A percentile compares a stretch with the other conserved stretches of the same genome.
These are phyloP conservation scores for Scaptomyza cyrtandrae DNA, from an alignment of 2,888 invertebrate genomes.

Conservation along the genomic window DNA sequence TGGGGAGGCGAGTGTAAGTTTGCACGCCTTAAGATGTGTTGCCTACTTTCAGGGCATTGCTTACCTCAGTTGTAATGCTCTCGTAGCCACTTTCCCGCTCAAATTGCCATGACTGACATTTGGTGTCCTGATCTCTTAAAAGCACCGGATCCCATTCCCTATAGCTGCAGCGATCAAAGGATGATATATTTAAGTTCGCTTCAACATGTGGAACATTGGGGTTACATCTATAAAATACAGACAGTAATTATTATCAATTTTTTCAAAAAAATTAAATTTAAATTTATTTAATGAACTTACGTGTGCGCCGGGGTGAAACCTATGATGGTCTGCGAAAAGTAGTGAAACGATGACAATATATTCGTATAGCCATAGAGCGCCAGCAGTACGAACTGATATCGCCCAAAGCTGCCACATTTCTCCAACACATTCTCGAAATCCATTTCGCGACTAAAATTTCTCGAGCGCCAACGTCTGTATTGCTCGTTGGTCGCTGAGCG, in stretches of 20 bases:
- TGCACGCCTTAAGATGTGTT: not conserved
- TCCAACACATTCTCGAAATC: constrained; percentile 85
- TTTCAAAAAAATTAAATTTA: not conserved
- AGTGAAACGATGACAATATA: constrained; percentile 86
- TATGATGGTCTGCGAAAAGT: constrained; percentile 87
- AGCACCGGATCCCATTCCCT: constrained; percentile 21
- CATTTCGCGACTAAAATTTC: constrained; percentile 57
- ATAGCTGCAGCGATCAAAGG: constrained; percentile 28
- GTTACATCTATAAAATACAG: constrained; percentile 70
- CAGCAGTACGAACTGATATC: constrained; percentile 85
- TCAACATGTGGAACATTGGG: constrained; percentile 46
- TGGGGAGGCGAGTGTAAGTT: constrained; percentile 41
- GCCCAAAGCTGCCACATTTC: constrained; percentile 86
- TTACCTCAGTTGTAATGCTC: constrained; percentile 87
- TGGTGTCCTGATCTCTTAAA: constrained; percentile 46
- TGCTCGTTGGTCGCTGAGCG: constrained; percentile 36
- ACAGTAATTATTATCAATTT: not conserved
- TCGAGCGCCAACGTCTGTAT: constrained; percentile 21
- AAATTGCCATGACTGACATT: constrained; percentile 86
- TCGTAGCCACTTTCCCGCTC: constrained; percentile 85
- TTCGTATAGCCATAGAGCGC: constrained; percentile 86
- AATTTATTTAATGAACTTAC: constrained; percentile 61
- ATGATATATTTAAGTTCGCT: not conserved
- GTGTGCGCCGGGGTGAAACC: constrained; percentile 85
- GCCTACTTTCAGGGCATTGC: constrained; percentile 53